Evolutionary conservation across 1,140 invertebrate genomes (phyloP).

Genomic region (Drosophila arawakana): DNA sequence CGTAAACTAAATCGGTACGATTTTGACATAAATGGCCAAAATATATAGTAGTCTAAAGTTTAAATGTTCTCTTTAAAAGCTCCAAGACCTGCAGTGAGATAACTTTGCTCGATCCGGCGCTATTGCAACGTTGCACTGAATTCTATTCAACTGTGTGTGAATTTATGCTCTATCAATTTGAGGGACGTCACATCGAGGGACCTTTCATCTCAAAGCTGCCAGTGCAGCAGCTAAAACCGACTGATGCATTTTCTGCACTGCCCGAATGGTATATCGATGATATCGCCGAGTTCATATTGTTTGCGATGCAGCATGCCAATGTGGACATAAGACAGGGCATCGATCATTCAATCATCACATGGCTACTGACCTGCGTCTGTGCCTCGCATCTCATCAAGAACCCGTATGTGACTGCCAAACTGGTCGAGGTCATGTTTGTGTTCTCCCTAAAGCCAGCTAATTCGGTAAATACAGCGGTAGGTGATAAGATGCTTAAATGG

Average conservation of each 20-base stretch:
- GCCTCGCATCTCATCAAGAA: constrained; percentile 96
- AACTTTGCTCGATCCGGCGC: constrained; percentile 91
- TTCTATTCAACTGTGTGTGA: constrained; percentile 95
- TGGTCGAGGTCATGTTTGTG: constrained; percentile 97
- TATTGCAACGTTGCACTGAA: constrained; percentile 91
- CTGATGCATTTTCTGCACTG: constrained; percentile 92
- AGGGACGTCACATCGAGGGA: constrained; percentile 84
- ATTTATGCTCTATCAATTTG: constrained; percentile 89
- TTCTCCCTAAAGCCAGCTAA: constrained; percentile 91
- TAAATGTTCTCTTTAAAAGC: constrained; percentile 78
- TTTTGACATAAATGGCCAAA: too few relatives aligned
- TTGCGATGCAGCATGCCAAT: constrained; percentile 94
- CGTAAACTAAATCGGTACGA: constrained; percentile 88
- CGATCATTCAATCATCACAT: constrained; percentile 93
- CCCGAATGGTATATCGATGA: constrained; percentile 99
- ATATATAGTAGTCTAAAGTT: too few relatives aligned
- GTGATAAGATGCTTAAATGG: constrained; percentile 5
- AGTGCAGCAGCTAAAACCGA: constrained; percentile 87
- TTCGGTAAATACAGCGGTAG: constrained; percentile 85
- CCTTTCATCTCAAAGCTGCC: constrained; percentile 83
- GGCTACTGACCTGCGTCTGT: constrained; percentile 95
- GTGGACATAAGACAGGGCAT: constrained; percentile 91
- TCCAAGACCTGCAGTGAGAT: constrained; percentile 95
- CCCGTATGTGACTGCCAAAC: constrained; percentile 97
- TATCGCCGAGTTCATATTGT: constrained; percentile 97